Conservation (phyloP, 2,113 vertebrate species). For the Caracal caracal region DNA sequence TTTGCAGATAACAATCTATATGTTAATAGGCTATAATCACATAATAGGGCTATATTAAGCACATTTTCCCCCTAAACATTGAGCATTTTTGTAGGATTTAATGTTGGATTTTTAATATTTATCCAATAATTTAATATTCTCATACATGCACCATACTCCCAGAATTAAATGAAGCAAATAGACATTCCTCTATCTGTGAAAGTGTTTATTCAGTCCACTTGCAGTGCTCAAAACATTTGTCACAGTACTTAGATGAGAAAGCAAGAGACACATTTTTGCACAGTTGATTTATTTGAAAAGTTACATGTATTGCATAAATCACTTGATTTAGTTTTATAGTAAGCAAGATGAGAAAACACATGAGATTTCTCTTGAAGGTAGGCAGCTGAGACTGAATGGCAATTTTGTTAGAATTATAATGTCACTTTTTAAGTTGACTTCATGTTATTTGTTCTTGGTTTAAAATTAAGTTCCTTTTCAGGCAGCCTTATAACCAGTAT, state of each 20-base stretch:
- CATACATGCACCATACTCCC: not conserved
- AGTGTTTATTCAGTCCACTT: not conserved
- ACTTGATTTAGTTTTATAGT: not conserved
- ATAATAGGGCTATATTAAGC: not conserved
- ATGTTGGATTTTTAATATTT: not conserved
- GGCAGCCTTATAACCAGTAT: not conserved
- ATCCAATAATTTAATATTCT: not conserved
- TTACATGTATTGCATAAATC: not conserved
- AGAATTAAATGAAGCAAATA: not conserved
- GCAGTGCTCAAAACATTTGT: not conserved
- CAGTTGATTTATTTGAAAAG: not conserved
- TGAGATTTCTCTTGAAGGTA: not conserved
- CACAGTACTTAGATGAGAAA: not conserved
- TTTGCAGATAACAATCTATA: not conserved
- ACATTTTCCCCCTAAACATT: not conserved
- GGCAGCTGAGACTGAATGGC: not conserved
- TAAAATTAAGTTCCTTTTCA: not conserved
- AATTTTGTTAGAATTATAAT: constrained; percentile 30
- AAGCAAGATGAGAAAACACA: constrained; percentile 28
- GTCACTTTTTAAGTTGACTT: not conserved
- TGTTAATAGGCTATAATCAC: not conserved
- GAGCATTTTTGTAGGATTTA: not conserved
- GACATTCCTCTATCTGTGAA: not conserved
- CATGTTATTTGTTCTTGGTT: constrained; percentile 8
- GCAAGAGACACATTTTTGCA: not conserved